Base-by-base conservation (phyloP, 2,113 vertebrate species). In the Oryzias woworae region DNA sequence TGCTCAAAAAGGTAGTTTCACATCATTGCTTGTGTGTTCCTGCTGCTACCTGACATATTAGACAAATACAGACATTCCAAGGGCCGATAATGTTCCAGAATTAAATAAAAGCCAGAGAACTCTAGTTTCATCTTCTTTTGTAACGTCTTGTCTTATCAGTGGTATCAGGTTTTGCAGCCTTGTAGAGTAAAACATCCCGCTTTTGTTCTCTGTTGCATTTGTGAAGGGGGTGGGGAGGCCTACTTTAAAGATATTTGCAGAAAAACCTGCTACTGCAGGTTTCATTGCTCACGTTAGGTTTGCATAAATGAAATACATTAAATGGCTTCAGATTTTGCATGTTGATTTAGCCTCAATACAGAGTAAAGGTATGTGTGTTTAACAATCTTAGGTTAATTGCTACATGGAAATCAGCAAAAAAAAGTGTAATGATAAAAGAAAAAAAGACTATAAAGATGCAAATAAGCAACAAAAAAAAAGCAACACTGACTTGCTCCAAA, bases 191-290 rank as follows among this genome's bases (percentile, higher is more conserved):
- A 53, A 41, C 43, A 18, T 48, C 31, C 36, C 6, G 22, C 22
- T 50, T 67, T 75, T 77, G 56, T 68, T 48, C 14, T 20, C 12
- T 44, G 31, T 15, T 56, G 13, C 76, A 74, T 63, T 71, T 58
- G 75, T 58, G 43, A 6, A 13, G 16, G n/a, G 2, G 3, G n/a
- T 3, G 2, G 7, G n/a, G 26, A 1, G 0, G 53, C 23, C 6
- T 20, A 18, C 47, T 48, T 20, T 7, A 48, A 18, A 20, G n/a
- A 18, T 48, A 10, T 18, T 18, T 48, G 7, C n/a, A 10, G 6
- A 18, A 48, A 18, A 20, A 48, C 16, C 8, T 48, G n/a, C 20
- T 7, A 18, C n/a, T 48, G 47, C 3, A 7, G 46, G 16, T 48
- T n/a, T 18, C n/a, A 48, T 7, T 18, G 36, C 10, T 36, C 36